phyloP scores from a whole-genome alignment of 2,797 vertebrate species.

The Trematomus bernacchii region DNA sequence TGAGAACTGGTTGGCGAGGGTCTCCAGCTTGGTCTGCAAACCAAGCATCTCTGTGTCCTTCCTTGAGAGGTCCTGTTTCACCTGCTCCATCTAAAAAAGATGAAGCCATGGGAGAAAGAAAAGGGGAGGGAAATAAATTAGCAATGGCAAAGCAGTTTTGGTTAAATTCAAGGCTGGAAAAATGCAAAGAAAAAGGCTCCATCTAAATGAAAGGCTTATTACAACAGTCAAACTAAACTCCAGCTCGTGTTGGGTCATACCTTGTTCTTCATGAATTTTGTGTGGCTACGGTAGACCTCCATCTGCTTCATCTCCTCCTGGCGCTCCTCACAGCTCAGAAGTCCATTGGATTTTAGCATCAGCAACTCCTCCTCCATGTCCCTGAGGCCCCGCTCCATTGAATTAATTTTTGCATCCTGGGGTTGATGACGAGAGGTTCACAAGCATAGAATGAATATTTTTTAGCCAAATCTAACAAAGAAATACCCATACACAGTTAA shows the following conservation, averaged over 20 bases:
- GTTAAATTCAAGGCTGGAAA: background rate
- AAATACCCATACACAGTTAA: background rate
- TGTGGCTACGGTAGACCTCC: conserved; percentile 99
- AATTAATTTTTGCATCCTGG: conserved; percentile 97
- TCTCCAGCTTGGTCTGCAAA: conserved; percentile 97
- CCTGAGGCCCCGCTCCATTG: conserved; percentile 94
- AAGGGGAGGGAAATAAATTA: background rate
- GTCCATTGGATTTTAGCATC: conserved; percentile 98
- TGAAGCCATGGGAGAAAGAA: background rate
- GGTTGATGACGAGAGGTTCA: conserved; percentile 15
- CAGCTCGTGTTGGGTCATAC: conserved; percentile 69
- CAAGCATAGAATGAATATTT: conserved; percentile 72
- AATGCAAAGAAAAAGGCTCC: background rate
- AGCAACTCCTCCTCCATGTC: conserved; percentile 98
- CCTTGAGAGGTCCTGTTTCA: conserved; percentile 97
- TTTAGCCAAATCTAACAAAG: conserved; percentile 33
- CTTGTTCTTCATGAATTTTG: conserved; percentile 99
- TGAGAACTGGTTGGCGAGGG: conserved; percentile 97
- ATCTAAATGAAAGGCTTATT: background rate
- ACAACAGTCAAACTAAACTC: background rate
- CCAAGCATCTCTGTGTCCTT: conserved; percentile 97
- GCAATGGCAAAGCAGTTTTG: background rate
- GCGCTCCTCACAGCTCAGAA: conserved; percentile 96
- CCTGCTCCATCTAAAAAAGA: conserved; percentile 88
- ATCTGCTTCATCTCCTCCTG: conserved; percentile 99